A percentile compares a stretch with the other conserved stretches of the same genome.
These are phyloP conservation scores for Ectropis crepuscularia DNA, from an alignment of 2,888 invertebrate species.

Conservation along the genomic window DNA sequence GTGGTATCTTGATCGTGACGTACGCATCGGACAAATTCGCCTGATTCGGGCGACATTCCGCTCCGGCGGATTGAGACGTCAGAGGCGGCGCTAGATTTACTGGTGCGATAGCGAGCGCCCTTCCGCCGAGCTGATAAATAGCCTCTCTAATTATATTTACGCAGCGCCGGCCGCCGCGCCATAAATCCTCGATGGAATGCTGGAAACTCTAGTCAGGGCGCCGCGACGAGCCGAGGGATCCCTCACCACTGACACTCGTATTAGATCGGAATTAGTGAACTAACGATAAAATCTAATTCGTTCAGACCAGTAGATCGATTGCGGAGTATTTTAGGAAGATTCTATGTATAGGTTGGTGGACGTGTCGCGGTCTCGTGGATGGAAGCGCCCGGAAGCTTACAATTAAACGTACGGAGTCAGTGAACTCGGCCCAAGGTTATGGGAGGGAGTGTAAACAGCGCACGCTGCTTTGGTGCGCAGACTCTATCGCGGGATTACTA, in stretches of 20 bases:
- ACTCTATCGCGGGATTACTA: conserved; percentile 65
- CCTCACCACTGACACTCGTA: conserved; percentile 64
- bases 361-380: conserved; percentile 63
- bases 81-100: conserved; percentile 73
- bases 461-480: conserved; percentile 55
- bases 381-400: conserved; percentile 74
- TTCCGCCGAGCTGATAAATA: conserved; percentile 81
- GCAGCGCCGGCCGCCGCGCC: conserved; percentile 75
- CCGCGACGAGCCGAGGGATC: conserved; percentile 60
- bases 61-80: conserved; percentile 79
- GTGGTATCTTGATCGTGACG: conserved; percentile 59
- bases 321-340: conserved; percentile 36
- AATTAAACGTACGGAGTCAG: conserved; percentile 70
- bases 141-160: conserved; percentile 84
- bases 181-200: conserved; percentile 77
- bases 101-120: conserved; percentile 76
- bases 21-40: conserved; percentile 64
- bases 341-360: conserved; percentile 57
- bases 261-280: conserved; percentile 65
- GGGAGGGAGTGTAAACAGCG: conserved; percentile 64
- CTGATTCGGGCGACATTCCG: conserved; percentile 60
- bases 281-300: conserved; percentile 61
- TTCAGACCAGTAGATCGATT: conserved; percentile 51
- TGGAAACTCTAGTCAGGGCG: conserved; percentile 69
- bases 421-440: conserved; percentile 76